Percentiles rank a stretch among this genome's conserved stretches.
phyloP scores from a whole-genome alignment of 1,140 invertebrate species.

The Vanessa atalanta region DNA sequence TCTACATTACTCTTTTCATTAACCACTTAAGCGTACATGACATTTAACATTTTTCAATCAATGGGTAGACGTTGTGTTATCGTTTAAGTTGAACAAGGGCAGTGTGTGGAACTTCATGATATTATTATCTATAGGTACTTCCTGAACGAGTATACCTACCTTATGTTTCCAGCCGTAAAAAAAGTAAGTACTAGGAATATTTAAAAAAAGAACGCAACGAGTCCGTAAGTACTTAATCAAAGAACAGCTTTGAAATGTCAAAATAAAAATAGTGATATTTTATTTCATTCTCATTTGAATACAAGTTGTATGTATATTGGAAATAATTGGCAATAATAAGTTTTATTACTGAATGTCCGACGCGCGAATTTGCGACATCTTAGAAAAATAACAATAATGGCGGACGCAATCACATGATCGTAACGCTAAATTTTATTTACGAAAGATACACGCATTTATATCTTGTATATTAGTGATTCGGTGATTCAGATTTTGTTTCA shows the following conservation, averaged over 20 bases:
- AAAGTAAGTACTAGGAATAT: neutral
- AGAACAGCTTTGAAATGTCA: neutral
- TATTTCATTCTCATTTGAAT: neutral
- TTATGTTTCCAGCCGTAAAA: neutral
- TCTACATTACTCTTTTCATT: slow-evolving; percentile 13
- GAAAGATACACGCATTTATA: slow-evolving; percentile 19
- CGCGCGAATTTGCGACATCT: slow-evolving; percentile 50
- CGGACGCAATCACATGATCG: slow-evolving; percentile 20
- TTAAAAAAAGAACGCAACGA: neutral
- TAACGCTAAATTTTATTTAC: slow-evolving; percentile 25
- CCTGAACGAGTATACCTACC: slow-evolving; percentile 30
- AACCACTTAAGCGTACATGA: slow-evolving; percentile 16
- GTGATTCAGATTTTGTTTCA: slow-evolving; percentile 24
- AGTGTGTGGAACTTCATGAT: slow-evolving; percentile 29
- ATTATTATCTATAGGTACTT: slow-evolving; percentile 32
- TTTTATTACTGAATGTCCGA: slow-evolving; percentile 49
- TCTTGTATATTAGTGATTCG: slow-evolving; percentile 18
- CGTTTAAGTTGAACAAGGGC: slow-evolving; percentile 22
- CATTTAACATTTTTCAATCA: slow-evolving; percentile 21
- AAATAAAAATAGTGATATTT: slow-evolving; percentile 1
- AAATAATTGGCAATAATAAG: slow-evolving; percentile 39
- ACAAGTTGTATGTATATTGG: neutral
- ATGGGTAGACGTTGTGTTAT: slow-evolving; percentile 18
- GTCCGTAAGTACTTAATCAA: neutral
- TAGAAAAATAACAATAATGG: slow-evolving; percentile 43